Evolutionary conservation across 2,797 vertebrate genomes (phyloP), one percentile per base, ranked within the genome.

Genomic region (Oryzias sinensis): DNA sequence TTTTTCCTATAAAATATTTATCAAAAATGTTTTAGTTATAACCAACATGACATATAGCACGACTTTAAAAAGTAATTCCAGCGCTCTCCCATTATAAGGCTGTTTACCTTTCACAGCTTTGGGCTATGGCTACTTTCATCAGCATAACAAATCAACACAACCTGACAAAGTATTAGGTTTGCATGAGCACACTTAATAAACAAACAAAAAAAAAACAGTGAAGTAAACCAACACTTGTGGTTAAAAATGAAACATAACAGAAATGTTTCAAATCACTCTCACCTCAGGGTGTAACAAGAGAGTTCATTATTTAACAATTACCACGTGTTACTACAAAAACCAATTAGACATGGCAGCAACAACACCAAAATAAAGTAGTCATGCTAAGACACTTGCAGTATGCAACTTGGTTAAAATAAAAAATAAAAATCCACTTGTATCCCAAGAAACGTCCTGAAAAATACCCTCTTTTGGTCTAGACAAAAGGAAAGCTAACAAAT

Each of bases 231-330:
- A 59, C 60, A 65, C 60, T 56, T 40, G 27, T 57, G 49, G 71
- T 70, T 59, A 71, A 72, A 70, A 49, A 58, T 45, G 58, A 24
- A 72, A 46, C 47, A 65, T 48, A 73, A 70, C 83, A 71, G 84
- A 84, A 87, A 77, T 70, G 54, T 68, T 43, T 80, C 16, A 64
- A 83, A 87, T 85, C 69, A 72, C 85, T 60, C 74, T 81, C 84
- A 84, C 80, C 82, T 48, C 33, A 58, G 74, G 74, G 74, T 62
- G 70, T 77, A 82, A 50, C 57, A 49, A 33, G 65, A 68, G 49
- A 67, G 75, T 81, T 70, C 64, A 46, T 62, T 74, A 33, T 68
- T 55, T 63, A 75, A 53, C 50, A 59, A 83, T 75, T 58, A 82
- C 63, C 50, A 84, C 77, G 76, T 81, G 73, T 82, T 45, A 68